Percentiles rank a stretch among this genome's conserved stretches.
Conservation (phyloP, 2,797 vertebrate genomes). For the Arctocebus calabarensis region DNA sequence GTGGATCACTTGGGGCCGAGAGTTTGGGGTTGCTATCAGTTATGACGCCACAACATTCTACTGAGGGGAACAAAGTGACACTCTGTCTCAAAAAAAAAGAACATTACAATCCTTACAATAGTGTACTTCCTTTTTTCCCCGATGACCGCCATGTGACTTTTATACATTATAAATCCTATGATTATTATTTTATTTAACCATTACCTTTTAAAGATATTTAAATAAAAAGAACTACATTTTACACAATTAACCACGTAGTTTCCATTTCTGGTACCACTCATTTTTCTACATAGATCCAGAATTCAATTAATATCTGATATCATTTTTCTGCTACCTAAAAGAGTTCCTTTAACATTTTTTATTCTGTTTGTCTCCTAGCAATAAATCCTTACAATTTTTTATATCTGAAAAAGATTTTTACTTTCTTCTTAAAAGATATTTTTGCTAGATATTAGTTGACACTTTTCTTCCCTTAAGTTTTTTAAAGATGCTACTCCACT, state of each 20-base stretch:
- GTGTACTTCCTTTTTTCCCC: not conserved
- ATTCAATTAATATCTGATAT: not conserved
- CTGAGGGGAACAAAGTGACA: no score
- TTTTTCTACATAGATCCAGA: not conserved
- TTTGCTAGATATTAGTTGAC: not conserved
- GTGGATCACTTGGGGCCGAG: no score
- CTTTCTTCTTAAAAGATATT: not conserved
- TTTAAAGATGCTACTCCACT: not conserved
- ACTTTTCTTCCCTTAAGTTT: not conserved
- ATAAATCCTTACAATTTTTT: not conserved
- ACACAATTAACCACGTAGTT: not conserved
- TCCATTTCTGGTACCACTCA: not conserved
- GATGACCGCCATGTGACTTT: not conserved
- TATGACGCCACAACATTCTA: no score
- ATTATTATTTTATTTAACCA: not conserved
- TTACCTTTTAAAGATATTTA: not conserved
- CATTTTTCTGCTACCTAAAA: not conserved
- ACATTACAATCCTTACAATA: not conserved
- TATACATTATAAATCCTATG: not conserved
- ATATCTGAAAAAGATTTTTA: not conserved
- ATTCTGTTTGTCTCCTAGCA: not conserved
- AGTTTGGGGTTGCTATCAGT: no score
- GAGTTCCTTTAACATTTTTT: constrained; percentile 29
- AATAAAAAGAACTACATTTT: not conserved
- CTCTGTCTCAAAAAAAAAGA: no score